These are phyloP conservation scores for Clistopyga incitator DNA, from an alignment of 2,888 invertebrate genomes.

Conservation along the genomic window DNA sequence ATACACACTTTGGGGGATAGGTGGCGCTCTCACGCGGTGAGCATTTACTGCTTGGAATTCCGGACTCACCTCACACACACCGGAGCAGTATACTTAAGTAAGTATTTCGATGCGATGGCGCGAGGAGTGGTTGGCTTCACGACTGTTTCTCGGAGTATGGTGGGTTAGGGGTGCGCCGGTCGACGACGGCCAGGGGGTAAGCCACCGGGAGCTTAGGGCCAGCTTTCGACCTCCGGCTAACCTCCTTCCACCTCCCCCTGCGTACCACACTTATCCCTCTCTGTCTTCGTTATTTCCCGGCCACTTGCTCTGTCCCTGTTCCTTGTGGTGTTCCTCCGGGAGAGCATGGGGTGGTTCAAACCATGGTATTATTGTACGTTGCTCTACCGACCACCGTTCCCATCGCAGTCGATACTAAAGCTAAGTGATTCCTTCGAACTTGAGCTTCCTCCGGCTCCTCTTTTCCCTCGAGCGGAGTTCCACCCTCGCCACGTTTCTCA, in stretches of 20 bases:
- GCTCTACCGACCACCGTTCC: background rate
- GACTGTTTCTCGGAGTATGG: background rate
- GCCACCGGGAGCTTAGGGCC: conserved; percentile 61
- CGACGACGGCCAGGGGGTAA: conserved; percentile 57
- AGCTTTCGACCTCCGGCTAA: conserved; percentile 58
- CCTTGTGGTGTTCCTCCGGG: conserved; percentile 6
- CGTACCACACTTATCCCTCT: conserved; percentile 5
- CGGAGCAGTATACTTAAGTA: conserved; percentile 64
- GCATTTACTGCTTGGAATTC: conserved; percentile 70
- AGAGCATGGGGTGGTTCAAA: background rate
- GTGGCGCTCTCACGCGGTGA: conserved; percentile 27
- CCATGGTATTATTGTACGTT: background rate
- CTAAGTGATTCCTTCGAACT: conserved; percentile 70
- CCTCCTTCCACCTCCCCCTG: conserved; percentile 37
- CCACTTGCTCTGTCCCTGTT: conserved; percentile 9
- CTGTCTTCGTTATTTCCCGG: conserved; percentile 19
- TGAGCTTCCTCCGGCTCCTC: background rate
- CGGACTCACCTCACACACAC: conserved; percentile 47
- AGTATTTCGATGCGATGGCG: conserved; percentile 64
- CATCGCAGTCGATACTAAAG: conserved; percentile 64
- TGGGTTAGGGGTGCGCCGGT: conserved; percentile 37
- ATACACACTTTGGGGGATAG: conserved; percentile 18
- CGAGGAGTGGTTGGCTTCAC: background rate
- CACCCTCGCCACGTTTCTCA: background rate
- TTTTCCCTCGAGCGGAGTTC: background rate